Base-by-base conservation (phyloP, 2,113 vertebrate species). In the Thermophis baileyi region DNA sequence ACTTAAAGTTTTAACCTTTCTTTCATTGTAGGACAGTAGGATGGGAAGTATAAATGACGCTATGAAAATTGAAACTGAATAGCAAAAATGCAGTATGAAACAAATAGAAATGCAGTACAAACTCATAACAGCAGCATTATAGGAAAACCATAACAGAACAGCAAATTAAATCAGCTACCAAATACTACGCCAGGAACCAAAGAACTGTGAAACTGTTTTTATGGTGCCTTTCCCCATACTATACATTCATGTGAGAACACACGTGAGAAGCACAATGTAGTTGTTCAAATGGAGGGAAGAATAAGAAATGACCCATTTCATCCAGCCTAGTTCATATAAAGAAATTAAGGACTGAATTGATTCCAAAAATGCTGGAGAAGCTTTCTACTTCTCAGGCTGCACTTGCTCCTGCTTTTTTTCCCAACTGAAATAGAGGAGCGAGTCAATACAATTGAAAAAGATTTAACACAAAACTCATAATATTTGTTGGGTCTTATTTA, bases 211-310 rank as follows among this genome's bases (percentile, higher is more conserved):
- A 50, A 12, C 86, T 8, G 24, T 49, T 20, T 88, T 24, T 18
- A 6, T 74, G 53, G 55, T 92, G 24, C n/a, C 8, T 81, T 44
- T 40, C n/a, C 7, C 18, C 74, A 44, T 40, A 3, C 7, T 22
- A 44, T 81, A 40, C 74, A 81, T 81, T 44, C 35, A 22, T 81
- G 18, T 81, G 74, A 44, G 74, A 44, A 81, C 35, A 91, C 91
- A 93, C 90, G 40, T 94, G 88, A 92, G 88, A 92, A 89, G 89
- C 63, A 25, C 44, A 49, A 0, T 0, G 85, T 57, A 54, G 55
- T 60, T 89, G 90, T 81, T 30, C 91, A 94, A 24, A 93, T 74
- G 94, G 88, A 86, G 93, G 87, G 0, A 91, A 91, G 91, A 89
- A 88, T 16, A 74, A 91, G 40, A 27, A 87, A 51, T 51, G 85